Evolutionary conservation across 2,888 invertebrate species (phyloP).

Genomic region (Xestoiulus laeticollis): DNA sequence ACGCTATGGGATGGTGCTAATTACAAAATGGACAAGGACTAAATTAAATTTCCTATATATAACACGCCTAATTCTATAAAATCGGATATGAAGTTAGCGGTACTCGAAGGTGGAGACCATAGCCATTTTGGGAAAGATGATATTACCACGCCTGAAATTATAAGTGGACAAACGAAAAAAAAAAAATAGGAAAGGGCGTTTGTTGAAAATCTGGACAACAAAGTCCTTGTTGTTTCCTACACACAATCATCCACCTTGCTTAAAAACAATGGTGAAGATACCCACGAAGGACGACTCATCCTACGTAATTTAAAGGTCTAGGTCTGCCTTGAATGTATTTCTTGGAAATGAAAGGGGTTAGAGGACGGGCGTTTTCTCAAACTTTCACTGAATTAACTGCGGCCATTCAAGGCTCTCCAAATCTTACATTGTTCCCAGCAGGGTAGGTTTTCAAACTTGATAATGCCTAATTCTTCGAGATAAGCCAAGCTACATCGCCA

Average conservation of each 20-base stretch:
- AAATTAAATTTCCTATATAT: neutral
- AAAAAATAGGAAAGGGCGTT: constrained; percentile 29
- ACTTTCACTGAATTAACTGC: constrained; percentile 35
- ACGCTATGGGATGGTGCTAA: neutral
- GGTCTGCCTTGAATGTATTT: neutral
- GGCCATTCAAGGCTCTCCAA: neutral
- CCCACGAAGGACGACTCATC: constrained; percentile 35
- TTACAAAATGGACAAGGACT: neutral
- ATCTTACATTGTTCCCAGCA: constrained; percentile 15
- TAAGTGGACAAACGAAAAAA: neutral
- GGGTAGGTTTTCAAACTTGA: neutral
- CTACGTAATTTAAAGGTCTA: constrained; percentile 22
- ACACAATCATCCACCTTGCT: neutral
- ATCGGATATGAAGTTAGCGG: neutral
- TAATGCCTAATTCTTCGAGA: neutral
- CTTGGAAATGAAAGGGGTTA: constrained; percentile 39
- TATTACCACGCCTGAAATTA: constrained; percentile 10
- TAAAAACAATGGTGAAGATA: constrained; percentile 7
- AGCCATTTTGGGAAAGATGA: neutral
- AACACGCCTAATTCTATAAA: neutral
- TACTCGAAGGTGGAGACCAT: neutral
- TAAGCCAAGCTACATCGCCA: neutral
- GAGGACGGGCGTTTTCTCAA: neutral
- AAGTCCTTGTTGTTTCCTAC: constrained; percentile 35
- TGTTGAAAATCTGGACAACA: neutral